Evolutionary conservation across 2,888 invertebrate species (phyloP).

Genomic region (Rotaria macrura): DNA sequence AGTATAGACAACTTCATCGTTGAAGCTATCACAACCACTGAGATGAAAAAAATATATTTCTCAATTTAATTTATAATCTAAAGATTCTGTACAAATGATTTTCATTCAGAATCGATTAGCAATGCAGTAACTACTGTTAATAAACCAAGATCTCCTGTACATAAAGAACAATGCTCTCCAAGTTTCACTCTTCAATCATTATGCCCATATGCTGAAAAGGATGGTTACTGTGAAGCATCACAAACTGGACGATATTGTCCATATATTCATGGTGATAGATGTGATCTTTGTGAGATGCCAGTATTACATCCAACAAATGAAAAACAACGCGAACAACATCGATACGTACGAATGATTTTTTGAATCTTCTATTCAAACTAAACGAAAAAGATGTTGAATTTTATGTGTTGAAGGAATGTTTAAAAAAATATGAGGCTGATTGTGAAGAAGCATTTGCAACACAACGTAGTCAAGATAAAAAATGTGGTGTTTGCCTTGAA

Average conservation of each 20-base stretch:
- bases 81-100: too few relatives aligned
- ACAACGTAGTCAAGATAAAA: slow-evolving; percentile 60
- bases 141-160: neutral
- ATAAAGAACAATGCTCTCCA: neutral
- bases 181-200: slow-evolving; percentile 29
- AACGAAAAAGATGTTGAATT: too few relatives aligned
- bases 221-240: slow-evolving; percentile 48
- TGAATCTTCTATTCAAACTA: too few relatives aligned
- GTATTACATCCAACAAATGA: slow-evolving; percentile 58
- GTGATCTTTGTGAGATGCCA: slow-evolving; percentile 65
- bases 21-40: too few relatives aligned
- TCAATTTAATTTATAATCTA: too few relatives aligned
- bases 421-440: slow-evolving; percentile 48
- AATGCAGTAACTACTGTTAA: neutral
- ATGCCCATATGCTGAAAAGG: slow-evolving; percentile 41
- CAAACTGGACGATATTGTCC: slow-evolving; percentile 51
- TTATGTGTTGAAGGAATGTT: slow-evolving; percentile 57
- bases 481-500: slow-evolving; percentile 75
- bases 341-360: slow-evolving; percentile 36
- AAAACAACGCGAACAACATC: slow-evolving; percentile 44
- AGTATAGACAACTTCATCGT: too few relatives aligned
- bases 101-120: too few relatives aligned
- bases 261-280: slow-evolving; percentile 63
- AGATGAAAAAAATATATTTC: too few relatives aligned
- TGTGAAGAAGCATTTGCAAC: slow-evolving; percentile 33